A percentile compares a stretch with the other conserved stretches of the same genome.
Conservation (phyloP, 2,113 vertebrate genomes). For the Lycocorax pyrrhopterus region DNA sequence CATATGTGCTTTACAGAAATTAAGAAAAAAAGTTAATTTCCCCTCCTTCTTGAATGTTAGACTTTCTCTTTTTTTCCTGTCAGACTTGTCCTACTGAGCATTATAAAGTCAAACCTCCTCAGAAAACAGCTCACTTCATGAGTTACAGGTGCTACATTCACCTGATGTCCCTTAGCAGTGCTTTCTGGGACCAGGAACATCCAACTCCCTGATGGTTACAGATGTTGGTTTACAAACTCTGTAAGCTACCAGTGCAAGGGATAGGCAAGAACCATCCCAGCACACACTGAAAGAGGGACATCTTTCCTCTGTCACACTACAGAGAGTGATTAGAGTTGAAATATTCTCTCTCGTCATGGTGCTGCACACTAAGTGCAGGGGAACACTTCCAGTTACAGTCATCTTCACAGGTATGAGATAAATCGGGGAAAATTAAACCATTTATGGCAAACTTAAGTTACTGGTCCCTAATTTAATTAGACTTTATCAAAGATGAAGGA, state of each 20-base stretch:
- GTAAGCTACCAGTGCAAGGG: background rate
- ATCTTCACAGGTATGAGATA: background rate
- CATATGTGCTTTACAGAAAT: background rate
- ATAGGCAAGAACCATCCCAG: background rate
- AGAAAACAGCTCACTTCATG: background rate
- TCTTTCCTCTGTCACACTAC: background rate
- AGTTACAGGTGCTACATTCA: background rate
- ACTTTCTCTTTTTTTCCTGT: background rate
- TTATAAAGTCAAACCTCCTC: background rate
- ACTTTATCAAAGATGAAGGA: background rate
- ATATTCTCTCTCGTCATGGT: background rate
- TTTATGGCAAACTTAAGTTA: background rate
- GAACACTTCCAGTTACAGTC: background rate
- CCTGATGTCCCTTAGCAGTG: background rate
- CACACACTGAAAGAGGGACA: background rate
- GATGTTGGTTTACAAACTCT: background rate
- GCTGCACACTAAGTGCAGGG: background rate
- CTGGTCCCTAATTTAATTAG: background rate
- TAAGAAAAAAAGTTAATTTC: background rate
- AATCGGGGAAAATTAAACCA: background rate
- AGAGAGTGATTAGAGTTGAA: background rate
- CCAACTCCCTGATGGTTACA: background rate
- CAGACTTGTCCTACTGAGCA: background rate
- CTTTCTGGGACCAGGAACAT: background rate
- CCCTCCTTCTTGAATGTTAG: background rate